Evolutionary conservation across 2,113 vertebrate genomes (phyloP).

Genomic region (Psittacula cyanocephala): DNA sequence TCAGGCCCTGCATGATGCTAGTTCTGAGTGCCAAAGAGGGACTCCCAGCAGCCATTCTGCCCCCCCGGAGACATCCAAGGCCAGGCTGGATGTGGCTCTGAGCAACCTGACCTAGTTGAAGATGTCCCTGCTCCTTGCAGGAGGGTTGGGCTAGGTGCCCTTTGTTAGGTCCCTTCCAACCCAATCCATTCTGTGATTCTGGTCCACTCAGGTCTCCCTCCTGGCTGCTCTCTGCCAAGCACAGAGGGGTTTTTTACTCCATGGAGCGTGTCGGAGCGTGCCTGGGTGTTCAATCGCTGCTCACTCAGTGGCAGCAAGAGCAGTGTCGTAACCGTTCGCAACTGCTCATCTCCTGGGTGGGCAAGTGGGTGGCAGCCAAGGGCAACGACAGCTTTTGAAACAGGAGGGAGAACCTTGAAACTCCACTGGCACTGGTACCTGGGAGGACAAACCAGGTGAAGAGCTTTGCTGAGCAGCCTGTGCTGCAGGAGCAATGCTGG

Average conservation of each 20-base stretch:
- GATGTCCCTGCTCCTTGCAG: background rate
- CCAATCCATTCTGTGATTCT: background rate
- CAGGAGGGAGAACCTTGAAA: background rate
- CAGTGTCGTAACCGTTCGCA: fast-evolving
- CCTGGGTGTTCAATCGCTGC: fast-evolving
- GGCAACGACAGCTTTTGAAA: background rate
- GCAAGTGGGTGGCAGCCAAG: background rate
- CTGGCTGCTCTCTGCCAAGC: background rate
- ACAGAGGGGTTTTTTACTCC: background rate
- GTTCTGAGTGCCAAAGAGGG: background rate
- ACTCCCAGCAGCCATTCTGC: background rate
- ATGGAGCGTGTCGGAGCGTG: background rate
- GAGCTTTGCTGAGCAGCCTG: background rate
- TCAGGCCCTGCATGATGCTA: fast-evolving
- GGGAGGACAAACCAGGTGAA: background rate
- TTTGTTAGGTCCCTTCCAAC: background rate
- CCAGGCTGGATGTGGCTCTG: background rate
- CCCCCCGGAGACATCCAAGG: background rate
- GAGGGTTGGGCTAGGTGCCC: background rate
- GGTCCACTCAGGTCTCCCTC: background rate
- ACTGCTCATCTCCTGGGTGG: background rate
- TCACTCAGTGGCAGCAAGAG: background rate
- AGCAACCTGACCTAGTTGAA: background rate
- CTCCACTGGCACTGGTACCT: background rate
- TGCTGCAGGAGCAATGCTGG: background rate